Base-by-base conservation (phyloP, 1,140 invertebrate species). In the Achatina immaculata region DNA sequence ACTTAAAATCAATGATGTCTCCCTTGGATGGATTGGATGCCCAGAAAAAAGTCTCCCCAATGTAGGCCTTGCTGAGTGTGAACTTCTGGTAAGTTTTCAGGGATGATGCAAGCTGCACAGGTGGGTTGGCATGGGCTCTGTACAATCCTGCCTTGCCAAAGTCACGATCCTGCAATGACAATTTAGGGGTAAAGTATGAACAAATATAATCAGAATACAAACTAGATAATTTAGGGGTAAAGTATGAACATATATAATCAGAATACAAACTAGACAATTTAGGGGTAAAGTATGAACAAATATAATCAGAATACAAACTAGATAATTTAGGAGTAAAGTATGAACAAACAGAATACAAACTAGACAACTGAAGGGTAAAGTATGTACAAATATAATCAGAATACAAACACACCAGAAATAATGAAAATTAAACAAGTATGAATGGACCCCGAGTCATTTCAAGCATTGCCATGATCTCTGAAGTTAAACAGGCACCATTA, bases 41-140 rank as follows among this genome's bases (percentile, higher is more conserved):
- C 98, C 98, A 99, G 90, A 98, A 99, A 87, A 96, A 98, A 0
- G 95, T 95, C 86, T 96, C 94, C 0, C 98, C 97, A 62, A 93
- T 93, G 88, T 99, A 99, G 16, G 96, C 97, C 86, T 94, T 94
- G 78, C 94, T 92, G 7, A 98, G 87, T 0, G 95, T 94, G 89
- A 95, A 96, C 68, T 95, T 94, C 86, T 96, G 95, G 89, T 98
- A 98, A 11, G 95, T 93, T 85, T 95, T 95, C 69, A 99, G 95
- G 78, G 94, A 94, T 24, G 95, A 95, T 36, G 93, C 93, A 0
- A 97, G 93, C 68, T 91, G 91, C 0, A 96, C 95, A 19, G 95
- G 94, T 72, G 95, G 95, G 82, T 94, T 93, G 81, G 92, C 89
- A 82, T 92, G 91, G 84, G 95, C 94, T 87, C 94, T 95, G 90